phyloP scores from a whole-genome alignment of 2,888 invertebrate genomes.

The Cheilosia pagana region DNA sequence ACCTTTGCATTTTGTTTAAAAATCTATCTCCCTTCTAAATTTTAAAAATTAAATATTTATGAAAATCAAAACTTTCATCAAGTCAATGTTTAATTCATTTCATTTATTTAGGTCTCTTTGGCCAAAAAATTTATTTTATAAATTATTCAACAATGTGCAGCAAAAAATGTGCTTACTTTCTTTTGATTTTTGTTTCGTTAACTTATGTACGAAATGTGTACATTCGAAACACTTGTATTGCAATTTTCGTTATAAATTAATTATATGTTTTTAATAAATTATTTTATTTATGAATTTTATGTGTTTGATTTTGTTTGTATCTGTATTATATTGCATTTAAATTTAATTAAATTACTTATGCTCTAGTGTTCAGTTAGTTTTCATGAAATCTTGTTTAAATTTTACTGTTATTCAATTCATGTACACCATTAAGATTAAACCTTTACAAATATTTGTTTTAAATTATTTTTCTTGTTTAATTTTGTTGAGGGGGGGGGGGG shows the following conservation, averaged over 20 bases:
- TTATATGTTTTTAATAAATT: constrained; percentile 50
- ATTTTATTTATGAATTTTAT: constrained; percentile 58
- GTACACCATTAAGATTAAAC: constrained; percentile 66
- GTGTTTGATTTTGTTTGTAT: constrained; percentile 43
- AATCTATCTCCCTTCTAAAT: background rate
- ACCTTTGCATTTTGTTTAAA: no score
- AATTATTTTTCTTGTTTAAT: constrained; percentile 46
- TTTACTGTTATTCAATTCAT: constrained; percentile 74
- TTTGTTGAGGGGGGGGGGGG: background rate
- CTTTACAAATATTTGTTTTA: constrained; percentile 48
- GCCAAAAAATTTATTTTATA: constrained; percentile 10
- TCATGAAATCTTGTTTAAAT: constrained; percentile 41
- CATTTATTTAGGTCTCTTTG: constrained; percentile 39
- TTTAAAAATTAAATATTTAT: background rate
- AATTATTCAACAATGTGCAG: constrained; percentile 52
- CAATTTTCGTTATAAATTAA: constrained; percentile 27
- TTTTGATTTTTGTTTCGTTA: constrained; percentile 37
- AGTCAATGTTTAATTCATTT: constrained; percentile 30
- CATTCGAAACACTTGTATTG: constrained; percentile 48
- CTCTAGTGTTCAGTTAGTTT: constrained; percentile 54
- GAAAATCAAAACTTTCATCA: background rate
- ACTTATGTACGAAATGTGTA: constrained; percentile 43
- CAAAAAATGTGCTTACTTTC: constrained; percentile 45
- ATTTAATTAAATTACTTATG: constrained; percentile 47
- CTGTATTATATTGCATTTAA: constrained; percentile 57